Conservation (phyloP, 2,797 vertebrate genomes). For the Cottoperca gobio region DNA sequence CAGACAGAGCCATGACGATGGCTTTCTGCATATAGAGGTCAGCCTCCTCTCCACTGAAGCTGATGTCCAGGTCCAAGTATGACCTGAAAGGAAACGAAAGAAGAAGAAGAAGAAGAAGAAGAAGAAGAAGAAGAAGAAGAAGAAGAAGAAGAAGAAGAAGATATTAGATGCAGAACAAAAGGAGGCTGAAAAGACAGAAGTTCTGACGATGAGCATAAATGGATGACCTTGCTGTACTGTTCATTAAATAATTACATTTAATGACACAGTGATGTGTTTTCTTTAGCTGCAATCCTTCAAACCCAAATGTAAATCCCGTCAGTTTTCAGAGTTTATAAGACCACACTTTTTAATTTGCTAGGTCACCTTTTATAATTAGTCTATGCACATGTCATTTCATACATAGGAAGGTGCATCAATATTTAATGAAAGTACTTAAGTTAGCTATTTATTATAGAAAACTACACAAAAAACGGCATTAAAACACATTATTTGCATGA, state of each 20-base stretch:
- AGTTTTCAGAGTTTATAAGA: neutral
- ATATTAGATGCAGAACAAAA: neutral
- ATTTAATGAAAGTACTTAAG: neutral
- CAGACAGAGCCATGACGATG: constrained; percentile 78
- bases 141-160: neutral
- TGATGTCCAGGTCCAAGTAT: constrained; percentile 89
- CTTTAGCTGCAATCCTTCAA: neutral
- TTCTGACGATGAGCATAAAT: neutral
- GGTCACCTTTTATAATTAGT: neutral
- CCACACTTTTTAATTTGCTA: neutral
- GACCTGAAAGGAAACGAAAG: constrained; percentile 70
- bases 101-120: constrained; percentile 7
- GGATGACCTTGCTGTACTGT: neutral
- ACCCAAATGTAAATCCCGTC: constrained; percentile 4
- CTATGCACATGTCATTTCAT: neutral
- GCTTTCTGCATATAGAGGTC: constrained; percentile 82
- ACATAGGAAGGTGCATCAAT: neutral
- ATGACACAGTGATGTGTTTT: neutral
- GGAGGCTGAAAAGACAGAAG: neutral
- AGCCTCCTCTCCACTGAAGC: constrained; percentile 86
- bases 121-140: constrained; percentile 7
- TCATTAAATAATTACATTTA: neutral
- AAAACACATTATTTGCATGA: neutral
- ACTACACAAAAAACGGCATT: neutral
- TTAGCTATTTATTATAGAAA: neutral